Base-by-base conservation (phyloP, 2,797 vertebrate species). In the Myotis planiceps region DNA sequence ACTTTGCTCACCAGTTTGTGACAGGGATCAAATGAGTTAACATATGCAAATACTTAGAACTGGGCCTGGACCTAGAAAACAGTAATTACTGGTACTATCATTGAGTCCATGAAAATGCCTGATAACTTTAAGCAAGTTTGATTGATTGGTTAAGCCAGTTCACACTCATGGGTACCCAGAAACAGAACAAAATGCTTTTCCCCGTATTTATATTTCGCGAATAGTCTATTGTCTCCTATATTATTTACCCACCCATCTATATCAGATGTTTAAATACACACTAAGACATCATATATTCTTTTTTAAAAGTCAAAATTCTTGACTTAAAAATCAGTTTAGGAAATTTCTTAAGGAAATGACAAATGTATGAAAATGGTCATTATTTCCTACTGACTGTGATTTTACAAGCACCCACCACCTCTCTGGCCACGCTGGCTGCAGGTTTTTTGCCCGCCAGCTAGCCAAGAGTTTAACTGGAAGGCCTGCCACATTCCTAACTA, bases 401-500 rank as follows among this genome's bases (percentile, higher is more conserved):
- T 91, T 90, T 55, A 65, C 16, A 69, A 68, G 47, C 29, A 3
- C 39, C 49, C 69, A 84, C 16, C 47, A 42, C 0, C 27, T 89
- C 23, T 80, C 25, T 13, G 74, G 72, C 16, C 32, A 37, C 68
- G 14, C n/a, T 66, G 65, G 29, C 71, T 83, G 51, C 81, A 69
- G 51, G 9, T 18, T 25, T 80, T 92, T 21, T 71, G 92, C 14
- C 0, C 1, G 45, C 69, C 82, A 63, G 23, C 51, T 71, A 55
- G 58, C 7, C 13, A 74, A 55, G 49, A 58, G 37, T 72, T 49
- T 23, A 32, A 51, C 37, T 27, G 32, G 16, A 92, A 96, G 71
- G 16, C 37, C 87, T 91, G 71, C 27, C 51, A 55, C 47, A 6
- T 84, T 90, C 72, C 74, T 93, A 91, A 97, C 85, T 92, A 92